phyloP scores from a whole-genome alignment of 1,140 invertebrate species.

The Drosophila varians region DNA sequence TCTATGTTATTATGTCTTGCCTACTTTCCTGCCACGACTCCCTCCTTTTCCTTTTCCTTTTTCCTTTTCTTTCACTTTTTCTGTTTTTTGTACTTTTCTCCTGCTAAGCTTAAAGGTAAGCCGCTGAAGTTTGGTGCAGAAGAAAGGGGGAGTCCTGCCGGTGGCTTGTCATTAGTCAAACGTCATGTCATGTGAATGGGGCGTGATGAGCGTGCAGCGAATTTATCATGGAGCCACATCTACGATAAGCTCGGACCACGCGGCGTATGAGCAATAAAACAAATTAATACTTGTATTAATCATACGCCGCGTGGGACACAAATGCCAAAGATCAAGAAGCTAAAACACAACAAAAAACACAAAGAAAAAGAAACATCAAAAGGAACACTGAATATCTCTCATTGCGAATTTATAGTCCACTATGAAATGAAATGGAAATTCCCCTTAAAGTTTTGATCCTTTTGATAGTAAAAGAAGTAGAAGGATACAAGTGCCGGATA shows the following conservation, averaged over 20 bases:
- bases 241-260: conserved; percentile 30
- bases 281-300: conserved; percentile 67
- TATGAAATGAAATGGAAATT: conserved; percentile 32
- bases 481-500: not conserved
- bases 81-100: not conserved
- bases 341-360: not conserved
- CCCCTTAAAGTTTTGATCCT: conserved; percentile 4
- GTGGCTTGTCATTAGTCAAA: conserved; percentile 53
- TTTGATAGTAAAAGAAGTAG: too few species aligned
- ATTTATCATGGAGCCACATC: conserved; percentile 51
- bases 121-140: conserved; percentile 19
- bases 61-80: not conserved
- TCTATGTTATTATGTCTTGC: conserved; percentile 54
- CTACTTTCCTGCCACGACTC: conserved; percentile 15
- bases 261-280: conserved; percentile 55
- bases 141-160: not conserved
- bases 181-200: conserved; percentile 37
- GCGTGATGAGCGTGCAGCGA: conserved; percentile 39
- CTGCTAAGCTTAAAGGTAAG: conserved; percentile 22
- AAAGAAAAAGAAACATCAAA: conserved; percentile 27
- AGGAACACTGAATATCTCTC: conserved; percentile 8
- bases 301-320: conserved; percentile 51
- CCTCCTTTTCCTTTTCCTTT: not conserved
- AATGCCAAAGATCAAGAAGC: conserved; percentile 18
- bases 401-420: conserved; percentile 11